Base-by-base conservation (phyloP, 2,113 vertebrate species). In the Phalacrocorax carbo region DNA sequence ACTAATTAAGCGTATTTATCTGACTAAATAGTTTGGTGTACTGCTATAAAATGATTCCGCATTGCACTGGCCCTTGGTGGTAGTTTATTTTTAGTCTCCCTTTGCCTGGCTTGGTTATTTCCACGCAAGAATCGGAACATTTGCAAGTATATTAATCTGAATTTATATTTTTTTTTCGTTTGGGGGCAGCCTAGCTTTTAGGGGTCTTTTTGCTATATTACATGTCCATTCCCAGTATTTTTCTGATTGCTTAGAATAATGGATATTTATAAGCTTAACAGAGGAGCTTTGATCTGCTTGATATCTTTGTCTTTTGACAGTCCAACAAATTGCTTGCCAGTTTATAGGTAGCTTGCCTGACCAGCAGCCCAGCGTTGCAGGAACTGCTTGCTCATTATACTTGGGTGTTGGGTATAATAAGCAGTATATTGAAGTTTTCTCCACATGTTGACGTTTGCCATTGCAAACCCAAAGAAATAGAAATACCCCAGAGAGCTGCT, bases 1-100 rank as follows among this genome's bases (percentile, higher is more conserved):
- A 69, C 77, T 96, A 96, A 96, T 97, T 97, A 96, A 97, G 58
- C 57, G 66, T 80, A 78, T 81, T 88, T 89, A 46, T 95, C 90
- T 85, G 55, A 49, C 72, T 89, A 71, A 77, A 49, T 55, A 68
- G 30, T n/a, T 89, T 54, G 83, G 68, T 83, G 36, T 82, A 51
- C 54, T 80, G 61, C 65, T 93, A 60, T 75, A 49, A 90, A 96
- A 65, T 49, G 52, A 81, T 49, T 73, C 23, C 20, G 66, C 13
- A 6, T 69, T 18, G 19, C 95, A 55, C 60, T 88, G 90, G 42
- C 34, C 76, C 51, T 91, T 7, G 42, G 38, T 95, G 65, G 48
- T 62, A 25, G 85, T 94, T 95, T 91, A 92, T 90, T 89, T 97
- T 94, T 66, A 75, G 40, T 49, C 57, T 83, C 87, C 68, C 19